A percentile compares a stretch with the other conserved stretches of the same genome.
Conservation (phyloP, 2,113 vertebrate genomes). For the Ceuthmochares aereus region DNA sequence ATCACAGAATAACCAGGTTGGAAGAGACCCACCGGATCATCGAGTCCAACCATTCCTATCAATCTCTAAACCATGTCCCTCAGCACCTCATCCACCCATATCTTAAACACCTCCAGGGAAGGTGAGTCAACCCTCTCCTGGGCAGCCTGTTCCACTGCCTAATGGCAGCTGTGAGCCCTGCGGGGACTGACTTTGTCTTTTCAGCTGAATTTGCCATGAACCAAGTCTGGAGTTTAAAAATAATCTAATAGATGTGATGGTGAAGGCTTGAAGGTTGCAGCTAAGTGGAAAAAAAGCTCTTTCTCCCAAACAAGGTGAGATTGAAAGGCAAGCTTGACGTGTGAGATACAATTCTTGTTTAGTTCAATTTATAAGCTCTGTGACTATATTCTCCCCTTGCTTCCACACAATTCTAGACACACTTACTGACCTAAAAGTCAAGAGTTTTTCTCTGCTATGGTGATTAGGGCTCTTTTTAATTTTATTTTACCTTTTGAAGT, state of each 20-base stretch:
- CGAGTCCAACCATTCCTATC: too few relatives aligned
- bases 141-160: too few relatives aligned
- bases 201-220: neutral
- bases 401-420: neutral
- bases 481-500: neutral
- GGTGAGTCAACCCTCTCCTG: too few relatives aligned
- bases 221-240: neutral
- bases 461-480: neutral
- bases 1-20: too few relatives aligned
- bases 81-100: too few relatives aligned
- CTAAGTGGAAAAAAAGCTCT: neutral
- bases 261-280: neutral
- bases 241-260: fast-evolving
- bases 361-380: neutral
- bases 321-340: neutral
- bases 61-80: too few relatives aligned
- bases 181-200: neutral
- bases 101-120: too few relatives aligned
- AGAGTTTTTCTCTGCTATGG: neutral
- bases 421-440: neutral
- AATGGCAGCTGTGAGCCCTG: fast-evolving
- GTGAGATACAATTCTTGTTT: neutral
- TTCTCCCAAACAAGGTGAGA: neutral
- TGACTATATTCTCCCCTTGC: neutral
- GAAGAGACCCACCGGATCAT: too few relatives aligned